These are phyloP conservation scores for Pygoscelis antarcticus DNA, from an alignment of 2,113 vertebrate genomes.

Conservation along the genomic window DNA sequence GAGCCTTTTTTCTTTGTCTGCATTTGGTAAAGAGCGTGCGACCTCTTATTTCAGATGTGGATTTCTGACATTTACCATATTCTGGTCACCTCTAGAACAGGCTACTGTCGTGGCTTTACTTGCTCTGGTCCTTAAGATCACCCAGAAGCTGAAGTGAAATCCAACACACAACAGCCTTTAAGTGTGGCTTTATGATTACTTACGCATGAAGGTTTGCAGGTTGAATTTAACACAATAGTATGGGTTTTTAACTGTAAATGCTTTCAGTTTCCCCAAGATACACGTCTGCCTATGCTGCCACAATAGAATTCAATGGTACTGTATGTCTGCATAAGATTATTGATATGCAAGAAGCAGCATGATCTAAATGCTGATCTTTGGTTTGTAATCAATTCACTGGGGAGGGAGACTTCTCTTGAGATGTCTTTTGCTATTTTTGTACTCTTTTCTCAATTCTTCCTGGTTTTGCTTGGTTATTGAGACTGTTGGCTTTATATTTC, in stretches of 20 bases:
- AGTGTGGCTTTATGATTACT: background rate
- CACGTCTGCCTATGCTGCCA: background rate
- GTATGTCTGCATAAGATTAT: background rate
- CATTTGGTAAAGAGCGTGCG: background rate
- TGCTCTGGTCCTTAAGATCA: background rate
- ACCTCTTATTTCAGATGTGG: slow-evolving; percentile 60
- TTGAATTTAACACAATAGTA: background rate
- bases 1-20: slow-evolving; percentile 3
- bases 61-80: slow-evolving; percentile 55
- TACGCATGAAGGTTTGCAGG: background rate
- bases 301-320: background rate
- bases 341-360: background rate
- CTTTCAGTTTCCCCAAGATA: slow-evolving; percentile 21
- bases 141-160: background rate
- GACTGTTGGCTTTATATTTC: background rate
- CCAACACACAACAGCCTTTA: background rate
- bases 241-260: background rate
- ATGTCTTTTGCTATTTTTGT: background rate
- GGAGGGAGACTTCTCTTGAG: background rate
- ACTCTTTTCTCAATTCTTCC: background rate
- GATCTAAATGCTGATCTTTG: background rate
- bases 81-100: slow-evolving; percentile 18
- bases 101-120: background rate
- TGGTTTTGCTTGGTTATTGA: background rate
- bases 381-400: background rate